A percentile compares a stretch with the other conserved stretches of the same genome.
phyloP scores from a whole-genome alignment of 2,797 vertebrate species.

The Pristis pectinata region DNA sequence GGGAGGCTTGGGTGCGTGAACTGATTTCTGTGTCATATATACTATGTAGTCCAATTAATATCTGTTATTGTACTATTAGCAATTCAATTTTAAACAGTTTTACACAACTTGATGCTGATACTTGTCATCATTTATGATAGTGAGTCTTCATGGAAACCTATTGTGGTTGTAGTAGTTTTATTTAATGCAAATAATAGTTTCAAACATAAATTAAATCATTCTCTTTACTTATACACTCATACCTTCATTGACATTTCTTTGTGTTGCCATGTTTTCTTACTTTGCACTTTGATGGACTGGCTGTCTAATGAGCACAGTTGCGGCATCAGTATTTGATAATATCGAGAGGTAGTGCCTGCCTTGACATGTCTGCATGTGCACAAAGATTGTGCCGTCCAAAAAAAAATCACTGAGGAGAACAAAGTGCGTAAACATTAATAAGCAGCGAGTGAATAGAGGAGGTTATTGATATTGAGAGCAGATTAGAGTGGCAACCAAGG shows the following conservation, averaged over 20 bases:
- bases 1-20: too few relatives aligned
- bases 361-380: not conserved
- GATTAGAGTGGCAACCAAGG: not conserved
- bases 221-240: not conserved
- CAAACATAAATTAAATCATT: not conserved
- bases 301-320: too few relatives aligned
- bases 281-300: not conserved
- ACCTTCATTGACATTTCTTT: not conserved
- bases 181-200: not conserved
- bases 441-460: not conserved
- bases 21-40: too few relatives aligned
- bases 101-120: not conserved
- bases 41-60: too few relatives aligned
- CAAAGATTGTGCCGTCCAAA: not conserved
- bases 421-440: not conserved
- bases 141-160: not conserved
- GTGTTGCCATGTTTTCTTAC: not conserved
- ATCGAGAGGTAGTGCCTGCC: not conserved
- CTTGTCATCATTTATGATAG: not conserved
- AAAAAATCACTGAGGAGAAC: not conserved
- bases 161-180: not conserved
- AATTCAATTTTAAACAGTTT: not conserved
- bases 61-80: not conserved
- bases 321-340: not conserved
- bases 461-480: not conserved